Evolutionary conservation across 2,888 invertebrate genomes (phyloP).

Genomic region (Acanthosoma haemorrhoidale): DNA sequence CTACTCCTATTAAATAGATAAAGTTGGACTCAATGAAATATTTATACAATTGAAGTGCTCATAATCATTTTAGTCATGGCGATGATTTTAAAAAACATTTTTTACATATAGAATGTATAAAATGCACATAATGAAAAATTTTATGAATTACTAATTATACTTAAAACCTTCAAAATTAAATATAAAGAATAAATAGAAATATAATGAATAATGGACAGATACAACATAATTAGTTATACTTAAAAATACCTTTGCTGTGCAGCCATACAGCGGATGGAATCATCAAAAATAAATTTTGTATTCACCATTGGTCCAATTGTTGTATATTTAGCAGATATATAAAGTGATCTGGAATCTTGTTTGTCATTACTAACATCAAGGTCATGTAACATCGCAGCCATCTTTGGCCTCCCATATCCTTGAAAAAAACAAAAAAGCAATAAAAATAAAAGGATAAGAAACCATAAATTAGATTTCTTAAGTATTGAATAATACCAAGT

Average conservation of each 20-base stretch:
- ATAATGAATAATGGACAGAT: conserved; percentile 44
- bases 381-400: conserved; percentile 71
- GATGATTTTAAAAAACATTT: too few species aligned
- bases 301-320: conserved; percentile 71
- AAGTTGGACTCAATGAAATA: too few species aligned
- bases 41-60: too few species aligned
- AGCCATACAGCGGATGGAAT: conserved; percentile 98
- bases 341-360: conserved; percentile 91
- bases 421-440: background rate
- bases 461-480: background rate
- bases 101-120: too few species aligned
- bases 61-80: too few species aligned
- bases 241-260: conserved; percentile 80
- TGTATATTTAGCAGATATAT: conserved; percentile 81
- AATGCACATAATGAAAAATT: too few species aligned
- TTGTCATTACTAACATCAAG: conserved; percentile 88
- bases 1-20: too few species aligned
- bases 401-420: conserved; percentile 96
- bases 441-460: background rate
- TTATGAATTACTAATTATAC: conserved; percentile 13
- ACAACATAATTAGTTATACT: background rate
- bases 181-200: conserved; percentile 13
- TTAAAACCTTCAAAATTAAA: conserved; percentile 19
- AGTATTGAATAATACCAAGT: conserved; percentile 47
- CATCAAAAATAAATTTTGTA: conserved; percentile 94